Evolutionary conservation across 2,113 vertebrate genomes (phyloP), one percentile per base, ranked within the genome.

Genomic region (Leptobrachium ailaonicum): DNA sequence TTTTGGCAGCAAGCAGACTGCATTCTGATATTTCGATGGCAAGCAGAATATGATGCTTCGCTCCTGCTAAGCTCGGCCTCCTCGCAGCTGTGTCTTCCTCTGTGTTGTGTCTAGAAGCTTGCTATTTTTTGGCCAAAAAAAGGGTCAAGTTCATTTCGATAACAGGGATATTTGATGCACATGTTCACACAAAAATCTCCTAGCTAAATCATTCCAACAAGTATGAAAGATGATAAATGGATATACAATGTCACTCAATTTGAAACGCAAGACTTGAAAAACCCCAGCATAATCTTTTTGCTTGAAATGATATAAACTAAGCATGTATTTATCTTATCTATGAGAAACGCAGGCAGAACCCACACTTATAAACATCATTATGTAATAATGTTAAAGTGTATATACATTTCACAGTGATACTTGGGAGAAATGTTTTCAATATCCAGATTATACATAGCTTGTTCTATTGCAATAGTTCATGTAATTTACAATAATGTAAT

Each of bases 71-170:
- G 45, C 69, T 62, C 56, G 63, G 44, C 44, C 68, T 69, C n/a
- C n/a, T 69, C 50, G 42, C 75, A 77, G 66, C 75, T 77, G 75
- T 70, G 68, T 41, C 20, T 4, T 50, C 12, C 66, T 77, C 66
- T 77, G 75, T 77, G 66, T 69, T 77, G 53, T 77, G 75, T 77
- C 66, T 77, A 70, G 50, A 60, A 77, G 56, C 53, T 70, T 45
- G n/a, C 44, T 40, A 58, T 45, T 9, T 77, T 70, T 10, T 54
- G 68, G 75, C 75, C 75, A 77, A 70, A 58, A 32, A 56, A 69
- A 9, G 74, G 75, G 66, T 77, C 53, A 70, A 70, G 42, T 20
- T 70, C 66, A 70, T 41, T 60, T 60, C 54, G 41, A 77, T 77
- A 77, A 58, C 53, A 13, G 50, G 66, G 68, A 70, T 77, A 77